Evolutionary conservation across 37 sponge, comb jelly and placozoan genomes (phyloP).

Genomic region (Hexactinellida sp.): DNA sequence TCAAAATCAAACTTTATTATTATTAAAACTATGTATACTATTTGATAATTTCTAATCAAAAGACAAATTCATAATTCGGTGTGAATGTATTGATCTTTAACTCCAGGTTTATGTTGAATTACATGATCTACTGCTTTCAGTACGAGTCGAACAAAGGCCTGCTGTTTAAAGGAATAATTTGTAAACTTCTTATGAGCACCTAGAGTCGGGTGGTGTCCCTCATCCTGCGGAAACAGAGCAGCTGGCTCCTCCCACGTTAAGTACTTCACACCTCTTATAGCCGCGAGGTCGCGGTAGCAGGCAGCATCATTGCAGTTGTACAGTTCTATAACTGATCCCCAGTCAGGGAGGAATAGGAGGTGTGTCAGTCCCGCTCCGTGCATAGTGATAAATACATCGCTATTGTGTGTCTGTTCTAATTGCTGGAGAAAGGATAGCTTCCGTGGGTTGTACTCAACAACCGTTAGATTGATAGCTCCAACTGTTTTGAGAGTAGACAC

Average conservation of each 20-base stretch:
- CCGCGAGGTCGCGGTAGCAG: slow-evolving; percentile 75
- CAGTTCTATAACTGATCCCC: slow-evolving; percentile 81
- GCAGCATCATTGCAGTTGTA: slow-evolving; percentile 69
- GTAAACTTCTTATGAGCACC: slow-evolving; percentile 75
- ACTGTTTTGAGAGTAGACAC: neutral
- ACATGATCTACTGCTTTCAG: slow-evolving; percentile 38
- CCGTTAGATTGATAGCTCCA: neutral
- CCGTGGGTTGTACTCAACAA: slow-evolving; percentile 20
- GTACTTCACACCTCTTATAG: slow-evolving; percentile 57
- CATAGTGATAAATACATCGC: slow-evolving; percentile 80
- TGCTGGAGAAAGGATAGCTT: neutral
- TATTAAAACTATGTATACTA: no score
- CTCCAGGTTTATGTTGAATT: neutral
- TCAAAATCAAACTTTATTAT: no score
- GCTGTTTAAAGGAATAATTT: slow-evolving; percentile 65
- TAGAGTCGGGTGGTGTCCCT: slow-evolving; percentile 47
- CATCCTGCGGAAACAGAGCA: slow-evolving; percentile 36
- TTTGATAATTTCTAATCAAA: no score
- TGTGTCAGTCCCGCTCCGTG: slow-evolving; percentile 87
- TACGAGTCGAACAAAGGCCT: slow-evolving; percentile 61
- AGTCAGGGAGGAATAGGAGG: slow-evolving; percentile 79
- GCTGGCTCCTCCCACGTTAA: slow-evolving; percentile 61
- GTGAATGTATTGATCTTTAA: neutral
- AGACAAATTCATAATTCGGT: neutral
- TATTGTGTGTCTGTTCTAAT: slow-evolving; percentile 50